Conservation (phyloP, 2,888 invertebrate genomes). For the Eupeodes latifasciatus region DNA sequence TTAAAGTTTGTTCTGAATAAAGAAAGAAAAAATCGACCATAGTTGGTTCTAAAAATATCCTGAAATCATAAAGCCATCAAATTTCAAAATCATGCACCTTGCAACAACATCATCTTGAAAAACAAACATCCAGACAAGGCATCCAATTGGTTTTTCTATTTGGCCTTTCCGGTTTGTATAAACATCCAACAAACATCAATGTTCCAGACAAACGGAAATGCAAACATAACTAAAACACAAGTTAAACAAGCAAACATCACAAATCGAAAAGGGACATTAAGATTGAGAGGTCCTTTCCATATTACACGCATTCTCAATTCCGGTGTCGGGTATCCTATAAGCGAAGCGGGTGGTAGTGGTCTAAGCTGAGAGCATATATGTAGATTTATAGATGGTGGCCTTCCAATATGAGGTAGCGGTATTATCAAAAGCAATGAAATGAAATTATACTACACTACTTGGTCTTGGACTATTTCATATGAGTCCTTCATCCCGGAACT, state of each 20-base stretch:
- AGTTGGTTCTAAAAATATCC: neutral
- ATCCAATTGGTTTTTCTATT: slow-evolving; percentile 27
- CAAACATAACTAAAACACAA: slow-evolving; percentile 34
- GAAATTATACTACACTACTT: neutral
- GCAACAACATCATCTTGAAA: slow-evolving; percentile 14
- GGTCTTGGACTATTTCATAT: neutral
- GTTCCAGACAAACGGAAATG: slow-evolving; percentile 23
- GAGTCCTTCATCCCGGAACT: slow-evolving; percentile 69
- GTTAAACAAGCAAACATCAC: slow-evolving; percentile 63
- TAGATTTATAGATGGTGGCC: neutral
- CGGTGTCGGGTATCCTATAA: slow-evolving; percentile 61
- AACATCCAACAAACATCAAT: slow-evolving; percentile 36
- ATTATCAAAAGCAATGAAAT: slow-evolving; percentile 49
- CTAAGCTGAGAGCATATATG: too few species aligned
- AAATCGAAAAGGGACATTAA: slow-evolving; percentile 21
- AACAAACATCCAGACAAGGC: neutral
- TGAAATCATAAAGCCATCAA: slow-evolving; percentile 15
- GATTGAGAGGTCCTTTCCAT: slow-evolving; percentile 43
- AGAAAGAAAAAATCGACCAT: too few species aligned
- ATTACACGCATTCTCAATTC: slow-evolving; percentile 67
- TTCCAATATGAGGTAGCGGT: slow-evolving; percentile 28
- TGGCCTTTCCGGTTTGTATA: slow-evolving; percentile 59
- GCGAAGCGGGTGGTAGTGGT: slow-evolving; percentile 16
- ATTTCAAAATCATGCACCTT: slow-evolving; percentile 47
- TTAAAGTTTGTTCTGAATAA: neutral